Conservation (phyloP, 2,113 vertebrate species). For the Pogona vitticeps region DNA sequence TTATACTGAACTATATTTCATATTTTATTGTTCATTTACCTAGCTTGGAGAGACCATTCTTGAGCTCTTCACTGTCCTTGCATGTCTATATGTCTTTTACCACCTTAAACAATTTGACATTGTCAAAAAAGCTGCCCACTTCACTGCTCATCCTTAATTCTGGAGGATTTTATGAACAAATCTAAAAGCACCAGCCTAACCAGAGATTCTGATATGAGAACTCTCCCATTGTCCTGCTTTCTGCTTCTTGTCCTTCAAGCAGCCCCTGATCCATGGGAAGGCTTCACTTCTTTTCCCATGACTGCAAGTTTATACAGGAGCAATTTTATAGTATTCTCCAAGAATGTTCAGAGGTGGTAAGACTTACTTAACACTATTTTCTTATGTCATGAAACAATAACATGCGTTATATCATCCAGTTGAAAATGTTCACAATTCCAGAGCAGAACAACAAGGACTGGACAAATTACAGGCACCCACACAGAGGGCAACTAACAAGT, state of each 20-base stretch:
- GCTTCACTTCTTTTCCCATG: neutral
- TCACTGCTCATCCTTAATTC: neutral
- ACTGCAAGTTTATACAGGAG: neutral
- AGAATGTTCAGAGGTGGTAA: no score
- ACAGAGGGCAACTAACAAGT: neutral
- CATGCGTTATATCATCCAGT: neutral
- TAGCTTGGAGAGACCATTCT: neutral
- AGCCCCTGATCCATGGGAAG: neutral
- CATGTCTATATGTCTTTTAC: neutral
- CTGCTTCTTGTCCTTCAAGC: neutral
- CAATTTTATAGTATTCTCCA: no score
- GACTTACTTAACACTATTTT: neutral
- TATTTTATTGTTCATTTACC: neutral
- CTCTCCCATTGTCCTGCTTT: neutral
- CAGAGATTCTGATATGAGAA: neutral
- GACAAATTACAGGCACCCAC: neutral
- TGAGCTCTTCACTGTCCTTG: neutral
- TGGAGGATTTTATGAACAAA: neutral
- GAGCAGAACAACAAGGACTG: neutral
- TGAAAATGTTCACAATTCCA: neutral
- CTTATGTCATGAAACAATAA: neutral
- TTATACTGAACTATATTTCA: neutral
- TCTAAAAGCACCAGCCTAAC: neutral
- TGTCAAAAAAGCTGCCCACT: neutral
- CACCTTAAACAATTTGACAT: neutral